Conservation (phyloP, 2,113 vertebrate genomes). For the Brachypodius melanocephalos region DNA sequence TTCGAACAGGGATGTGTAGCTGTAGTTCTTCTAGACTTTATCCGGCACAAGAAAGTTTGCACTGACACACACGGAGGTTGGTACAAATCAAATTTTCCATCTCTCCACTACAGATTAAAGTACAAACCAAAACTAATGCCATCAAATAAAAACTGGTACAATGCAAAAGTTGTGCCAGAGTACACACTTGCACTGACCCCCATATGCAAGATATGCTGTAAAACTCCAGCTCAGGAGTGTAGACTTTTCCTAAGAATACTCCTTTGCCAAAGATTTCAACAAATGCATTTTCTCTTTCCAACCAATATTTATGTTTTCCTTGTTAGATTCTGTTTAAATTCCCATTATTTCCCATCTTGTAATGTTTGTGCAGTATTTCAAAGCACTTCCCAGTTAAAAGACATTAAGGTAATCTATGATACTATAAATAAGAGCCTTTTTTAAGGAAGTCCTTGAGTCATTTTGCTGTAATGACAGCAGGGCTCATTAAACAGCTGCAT, state of each 20-base stretch:
- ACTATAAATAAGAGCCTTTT: conserved; percentile 49
- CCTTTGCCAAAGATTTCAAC: neutral
- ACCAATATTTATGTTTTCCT: neutral
- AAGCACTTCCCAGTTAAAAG: conserved; percentile 20
- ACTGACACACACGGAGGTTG: neutral
- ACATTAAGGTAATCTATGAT: conserved; percentile 27
- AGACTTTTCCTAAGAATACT: neutral
- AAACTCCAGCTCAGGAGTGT: neutral
- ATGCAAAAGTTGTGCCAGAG: neutral
- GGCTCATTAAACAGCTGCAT: conserved; percentile 58
- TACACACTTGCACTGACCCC: neutral
- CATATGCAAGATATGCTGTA: neutral
- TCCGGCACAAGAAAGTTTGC: neutral
- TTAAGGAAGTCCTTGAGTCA: conserved; percentile 33
- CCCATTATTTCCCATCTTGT: neutral
- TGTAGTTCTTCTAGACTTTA: neutral
- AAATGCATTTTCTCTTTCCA: neutral
- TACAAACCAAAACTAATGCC: neutral
- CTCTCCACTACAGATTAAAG: neutral
- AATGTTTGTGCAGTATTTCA: conserved; percentile 21
- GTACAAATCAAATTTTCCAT: neutral
- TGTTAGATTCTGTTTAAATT: neutral
- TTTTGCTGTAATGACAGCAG: conserved; percentile 49
- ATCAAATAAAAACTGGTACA: neutral
- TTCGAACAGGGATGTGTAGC: neutral